Conservation (phyloP, 2,888 invertebrate genomes). For the Galeruca laticollis region DNA sequence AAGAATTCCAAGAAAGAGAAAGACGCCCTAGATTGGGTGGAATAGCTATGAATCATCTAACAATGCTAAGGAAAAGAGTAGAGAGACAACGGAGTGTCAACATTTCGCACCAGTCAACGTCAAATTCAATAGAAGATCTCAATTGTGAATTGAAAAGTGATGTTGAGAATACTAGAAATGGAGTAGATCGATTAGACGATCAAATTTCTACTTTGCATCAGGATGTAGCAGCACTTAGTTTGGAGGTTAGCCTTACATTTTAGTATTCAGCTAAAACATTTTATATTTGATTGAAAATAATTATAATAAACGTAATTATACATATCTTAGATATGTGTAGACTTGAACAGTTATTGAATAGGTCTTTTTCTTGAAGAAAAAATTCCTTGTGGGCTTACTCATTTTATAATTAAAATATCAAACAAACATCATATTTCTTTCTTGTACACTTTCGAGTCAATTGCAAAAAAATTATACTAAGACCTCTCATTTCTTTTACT, state of each 20-base stretch:
- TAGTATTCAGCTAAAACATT: too few relatives aligned
- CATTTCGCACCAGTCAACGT: constrained; percentile 68
- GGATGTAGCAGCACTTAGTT: constrained; percentile 86
- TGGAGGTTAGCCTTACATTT: constrained; percentile 71
- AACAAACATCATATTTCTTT: not conserved
- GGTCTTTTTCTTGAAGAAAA: too few relatives aligned
- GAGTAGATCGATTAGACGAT: constrained; percentile 82
- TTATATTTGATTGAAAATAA: too few relatives aligned
- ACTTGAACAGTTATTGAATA: too few relatives aligned
- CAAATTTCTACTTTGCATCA: constrained; percentile 87
- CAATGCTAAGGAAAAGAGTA: constrained; percentile 74
- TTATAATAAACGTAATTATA: too few relatives aligned
- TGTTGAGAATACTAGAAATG: constrained; percentile 58
- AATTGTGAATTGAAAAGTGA: constrained; percentile 67
- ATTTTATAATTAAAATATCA: too few relatives aligned
- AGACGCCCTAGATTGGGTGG: constrained; percentile 61
- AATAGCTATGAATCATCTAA: constrained; percentile 64
- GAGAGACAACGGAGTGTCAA: constrained; percentile 77
- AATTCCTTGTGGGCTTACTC: too few relatives aligned
- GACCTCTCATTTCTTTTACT: too few relatives aligned
- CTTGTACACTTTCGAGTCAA: too few relatives aligned
- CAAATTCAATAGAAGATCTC: constrained; percentile 74
- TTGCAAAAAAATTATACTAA: too few relatives aligned
- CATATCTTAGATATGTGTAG: too few relatives aligned
- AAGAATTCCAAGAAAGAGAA: constrained; percentile 61